phyloP scores from a whole-genome alignment of 2,888 invertebrate genomes.

The Caenorhabditis sp. region DNA sequence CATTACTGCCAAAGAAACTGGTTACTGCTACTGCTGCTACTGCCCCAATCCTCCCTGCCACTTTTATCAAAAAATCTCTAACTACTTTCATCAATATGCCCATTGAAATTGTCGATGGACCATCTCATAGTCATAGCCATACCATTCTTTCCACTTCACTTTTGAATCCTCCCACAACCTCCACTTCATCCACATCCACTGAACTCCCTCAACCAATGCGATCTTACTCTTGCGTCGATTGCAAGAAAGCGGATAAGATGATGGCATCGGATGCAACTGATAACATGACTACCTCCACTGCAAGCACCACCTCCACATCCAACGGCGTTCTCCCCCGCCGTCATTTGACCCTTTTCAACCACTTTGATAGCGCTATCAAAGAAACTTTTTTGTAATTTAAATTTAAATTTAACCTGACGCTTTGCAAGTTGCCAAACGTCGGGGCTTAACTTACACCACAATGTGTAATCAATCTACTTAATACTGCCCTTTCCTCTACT shows the following conservation, averaged over 20 bases:
- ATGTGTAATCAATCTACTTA: neutral
- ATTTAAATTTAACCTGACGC: neutral
- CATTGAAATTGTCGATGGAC: neutral
- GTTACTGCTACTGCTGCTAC: no score
- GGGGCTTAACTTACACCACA: no score
- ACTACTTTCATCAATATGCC: conserved; percentile 44
- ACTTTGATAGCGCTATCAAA: conserved; percentile 62
- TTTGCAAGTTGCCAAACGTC: neutral
- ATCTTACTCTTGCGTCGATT: conserved; percentile 67
- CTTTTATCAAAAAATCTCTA: conserved; percentile 31
- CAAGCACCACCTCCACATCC: conserved; percentile 48
- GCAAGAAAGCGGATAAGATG: conserved; percentile 64
- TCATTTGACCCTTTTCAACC: conserved; percentile 57
- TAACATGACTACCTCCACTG: conserved; percentile 64
- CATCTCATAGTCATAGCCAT: conserved; percentile 18
- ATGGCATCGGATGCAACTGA: conserved; percentile 54
- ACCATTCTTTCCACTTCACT: conserved; percentile 26
- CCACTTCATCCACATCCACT: no score
- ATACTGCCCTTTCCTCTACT: neutral
- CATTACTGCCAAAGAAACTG: conserved; percentile 39
- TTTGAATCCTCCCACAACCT: neutral
- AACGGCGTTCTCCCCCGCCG: conserved; percentile 30
- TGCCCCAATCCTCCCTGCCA: conserved; percentile 4
- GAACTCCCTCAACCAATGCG: conserved; percentile 21
- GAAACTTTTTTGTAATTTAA: conserved; percentile 67